Conservation (phyloP, 2,888 invertebrate species). For the Colletes collaris region DNA sequence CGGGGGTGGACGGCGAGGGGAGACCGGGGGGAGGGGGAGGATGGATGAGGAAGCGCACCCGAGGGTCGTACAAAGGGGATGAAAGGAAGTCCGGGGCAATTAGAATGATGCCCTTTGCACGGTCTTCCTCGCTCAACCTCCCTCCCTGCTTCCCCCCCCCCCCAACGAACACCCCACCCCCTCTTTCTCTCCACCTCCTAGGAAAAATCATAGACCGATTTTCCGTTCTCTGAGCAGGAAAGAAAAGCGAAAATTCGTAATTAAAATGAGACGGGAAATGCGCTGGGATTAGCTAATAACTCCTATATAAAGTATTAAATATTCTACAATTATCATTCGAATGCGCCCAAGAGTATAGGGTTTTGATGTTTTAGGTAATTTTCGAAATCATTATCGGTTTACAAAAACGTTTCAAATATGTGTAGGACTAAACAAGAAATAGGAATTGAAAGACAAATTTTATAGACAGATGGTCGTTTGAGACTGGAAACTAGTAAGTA, state of each 20-base stretch:
- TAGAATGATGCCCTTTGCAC: conserved; percentile 82
- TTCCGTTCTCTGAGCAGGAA: conserved; percentile 5
- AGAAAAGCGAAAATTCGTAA: conserved; percentile 3
- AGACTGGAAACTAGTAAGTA: no score
- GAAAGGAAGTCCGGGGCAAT: conserved; percentile 84
- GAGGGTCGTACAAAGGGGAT: conserved; percentile 82
- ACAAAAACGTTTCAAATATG: no score
- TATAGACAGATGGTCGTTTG: no score
- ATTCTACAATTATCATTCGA: no score
- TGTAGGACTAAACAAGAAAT: no score
- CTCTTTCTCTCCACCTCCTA: conserved; percentile 11
- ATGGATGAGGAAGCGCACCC: conserved; percentile 80
- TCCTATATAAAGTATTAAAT: no score
- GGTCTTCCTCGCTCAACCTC: conserved; percentile 70
- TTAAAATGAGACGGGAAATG: no score
- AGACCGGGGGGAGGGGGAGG: conserved; percentile 56
- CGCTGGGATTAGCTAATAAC: no score
- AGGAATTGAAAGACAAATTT: no score
- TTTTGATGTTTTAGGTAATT: no score
- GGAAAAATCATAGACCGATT: conserved; percentile 24
- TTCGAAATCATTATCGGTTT: no score
- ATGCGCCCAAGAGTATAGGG: no score
- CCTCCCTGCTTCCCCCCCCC: conserved; percentile 29
- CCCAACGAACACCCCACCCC: neutral
- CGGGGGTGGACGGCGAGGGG: conserved; percentile 63